Evolutionary conservation across 2,888 invertebrate species (phyloP), one percentile per base, ranked within the genome.

Genomic region (Parnassius orleans): DNA sequence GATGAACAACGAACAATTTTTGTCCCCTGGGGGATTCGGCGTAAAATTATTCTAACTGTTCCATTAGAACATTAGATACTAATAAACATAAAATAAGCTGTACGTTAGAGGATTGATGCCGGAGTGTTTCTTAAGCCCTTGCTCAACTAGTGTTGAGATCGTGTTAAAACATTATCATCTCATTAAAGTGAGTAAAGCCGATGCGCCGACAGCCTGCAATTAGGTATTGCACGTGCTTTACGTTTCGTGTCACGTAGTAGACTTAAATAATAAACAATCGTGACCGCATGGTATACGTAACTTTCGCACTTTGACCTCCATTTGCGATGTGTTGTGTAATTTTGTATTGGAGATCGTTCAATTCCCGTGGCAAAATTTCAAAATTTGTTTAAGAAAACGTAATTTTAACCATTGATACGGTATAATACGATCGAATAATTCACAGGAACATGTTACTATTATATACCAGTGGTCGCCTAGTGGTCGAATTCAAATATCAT

Each of bases 231-330:
- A 75, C 75, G 72, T 70, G 73, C 67, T 71, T 57, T 65, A 66
- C 68, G 67, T 67, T 69, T 69, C 73, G 69, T 74, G 74, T 73
- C 74, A 69, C 69, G 66, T 57, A 41, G 72, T 66, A 65, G 60
- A 61, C 67, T 73, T 75, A 67, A 73, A 73, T 72, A 73, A 75
- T 75, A 77, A 75, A 75, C 70, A 74, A 73, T 76, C 75, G 73
- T 72, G 74, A 72, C 68, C 68, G 68, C 69, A 68, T 66, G 62
- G 61, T 65, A 70, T 76, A 81, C 80, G 82, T 81, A 82, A 83
- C 78, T 66, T 75, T 75, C 71, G 74, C 75, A 77, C 74, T 75
- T 76, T 82, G 83, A 84, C 83, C 85, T 81, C 81, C 72, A 80
- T 84, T 68, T 65, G 68, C 64, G 64, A 69, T 69, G 50, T 54